phyloP scores from a whole-genome alignment of 2,113 vertebrate species.

The Phyllostomus hastatus region DNA sequence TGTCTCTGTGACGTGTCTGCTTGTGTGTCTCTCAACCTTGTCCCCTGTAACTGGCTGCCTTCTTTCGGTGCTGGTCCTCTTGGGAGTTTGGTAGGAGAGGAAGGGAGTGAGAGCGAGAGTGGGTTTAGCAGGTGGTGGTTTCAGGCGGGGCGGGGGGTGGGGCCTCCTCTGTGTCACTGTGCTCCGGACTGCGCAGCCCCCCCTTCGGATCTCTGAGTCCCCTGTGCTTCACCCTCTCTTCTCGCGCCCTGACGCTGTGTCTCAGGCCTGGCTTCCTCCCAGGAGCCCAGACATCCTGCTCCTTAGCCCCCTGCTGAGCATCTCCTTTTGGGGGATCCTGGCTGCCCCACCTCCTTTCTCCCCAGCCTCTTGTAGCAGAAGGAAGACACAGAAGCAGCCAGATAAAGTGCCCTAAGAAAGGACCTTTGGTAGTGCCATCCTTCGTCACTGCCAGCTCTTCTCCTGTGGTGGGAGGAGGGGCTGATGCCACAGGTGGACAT shows the following conservation, averaged over 20 bases:
- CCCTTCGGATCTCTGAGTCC: background rate
- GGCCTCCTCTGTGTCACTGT: background rate
- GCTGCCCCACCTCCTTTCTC: background rate
- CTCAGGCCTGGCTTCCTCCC: background rate
- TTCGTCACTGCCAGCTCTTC: background rate
- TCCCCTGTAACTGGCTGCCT: background rate
- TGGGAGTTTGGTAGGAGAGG: background rate
- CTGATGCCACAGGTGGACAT: conserved; percentile 5
- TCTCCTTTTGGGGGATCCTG: background rate
- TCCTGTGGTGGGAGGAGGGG: background rate
- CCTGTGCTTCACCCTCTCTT: background rate
- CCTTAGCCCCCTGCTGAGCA: background rate
- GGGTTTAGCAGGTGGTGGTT: background rate
- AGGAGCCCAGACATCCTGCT: background rate
- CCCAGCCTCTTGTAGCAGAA: background rate
- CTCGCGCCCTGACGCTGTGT: background rate
- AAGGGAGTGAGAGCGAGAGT: background rate
- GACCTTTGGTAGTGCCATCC: conserved; percentile 9
- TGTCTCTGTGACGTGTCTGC: background rate
- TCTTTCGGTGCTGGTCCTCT: background rate
- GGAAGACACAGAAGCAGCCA: conserved; percentile 31
- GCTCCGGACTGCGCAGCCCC: background rate
- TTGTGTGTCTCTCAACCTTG: background rate
- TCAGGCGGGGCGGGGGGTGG: background rate
- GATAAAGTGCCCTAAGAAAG: background rate